Evolutionary conservation across 2,797 vertebrate genomes (phyloP).

Genomic region (Mus spretus): DNA sequence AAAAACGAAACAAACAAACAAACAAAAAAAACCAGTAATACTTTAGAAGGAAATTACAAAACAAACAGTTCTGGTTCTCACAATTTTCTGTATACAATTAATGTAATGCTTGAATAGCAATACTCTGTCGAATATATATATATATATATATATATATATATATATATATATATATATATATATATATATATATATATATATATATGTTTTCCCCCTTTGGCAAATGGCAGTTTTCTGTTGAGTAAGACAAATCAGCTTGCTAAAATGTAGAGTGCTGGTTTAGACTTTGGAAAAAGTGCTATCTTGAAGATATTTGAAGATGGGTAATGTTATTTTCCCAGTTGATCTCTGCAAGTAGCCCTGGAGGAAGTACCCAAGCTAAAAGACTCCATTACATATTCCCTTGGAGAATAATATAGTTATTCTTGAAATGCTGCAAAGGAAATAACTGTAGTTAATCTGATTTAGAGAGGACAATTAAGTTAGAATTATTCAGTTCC

Average conservation of each 20-base stretch:
- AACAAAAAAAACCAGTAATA: not conserved
- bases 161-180: not conserved
- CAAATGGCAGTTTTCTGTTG: slow-evolving; percentile 18
- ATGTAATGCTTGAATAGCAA: not conserved
- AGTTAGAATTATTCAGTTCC: slow-evolving; percentile 82
- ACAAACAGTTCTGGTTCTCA: not conserved
- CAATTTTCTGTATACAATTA: not conserved
- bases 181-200: not conserved
- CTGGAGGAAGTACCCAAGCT: slow-evolving; percentile 70
- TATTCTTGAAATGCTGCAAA: slow-evolving; percentile 81
- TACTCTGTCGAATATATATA: not conserved
- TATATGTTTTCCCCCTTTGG: not conserved
- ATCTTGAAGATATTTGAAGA: slow-evolving; percentile 39
- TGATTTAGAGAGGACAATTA: slow-evolving; percentile 82
- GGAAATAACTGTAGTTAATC: slow-evolving; percentile 76
- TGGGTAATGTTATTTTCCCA: slow-evolving; percentile 61
- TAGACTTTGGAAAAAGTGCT: not conserved
- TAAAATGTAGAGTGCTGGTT: not conserved
- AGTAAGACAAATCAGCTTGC: not conserved
- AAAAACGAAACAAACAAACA: not conserved
- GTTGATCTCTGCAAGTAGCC: slow-evolving; percentile 24
- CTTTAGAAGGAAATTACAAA: not conserved
- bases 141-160: not conserved
- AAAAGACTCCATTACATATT: slow-evolving; percentile 71
- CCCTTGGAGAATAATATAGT: slow-evolving; percentile 76